Evolutionary conservation across 2,888 invertebrate species (phyloP).

Genomic region (Germaria angustata): DNA sequence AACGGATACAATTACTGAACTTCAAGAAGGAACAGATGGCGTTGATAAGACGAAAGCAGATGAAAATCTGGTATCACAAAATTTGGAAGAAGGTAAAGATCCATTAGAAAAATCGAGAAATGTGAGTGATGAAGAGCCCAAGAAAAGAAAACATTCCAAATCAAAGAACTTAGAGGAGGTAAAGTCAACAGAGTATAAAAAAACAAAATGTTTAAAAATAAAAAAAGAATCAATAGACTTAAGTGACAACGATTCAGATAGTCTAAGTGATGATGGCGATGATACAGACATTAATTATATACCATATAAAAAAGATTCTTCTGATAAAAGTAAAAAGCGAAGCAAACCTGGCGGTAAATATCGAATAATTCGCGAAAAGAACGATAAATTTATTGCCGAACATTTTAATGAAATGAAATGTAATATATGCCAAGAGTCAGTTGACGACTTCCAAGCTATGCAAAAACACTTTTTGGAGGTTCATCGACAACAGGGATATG

Average conservation of each 20-base stretch:
- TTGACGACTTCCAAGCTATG: constrained; percentile 43
- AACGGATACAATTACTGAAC: not conserved
- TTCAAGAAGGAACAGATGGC: not conserved
- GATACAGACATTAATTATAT: not conserved
- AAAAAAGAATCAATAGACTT: constrained; percentile 1
- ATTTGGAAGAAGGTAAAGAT: not conserved
- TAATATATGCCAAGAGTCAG: constrained; percentile 25
- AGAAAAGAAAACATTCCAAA: not conserved
- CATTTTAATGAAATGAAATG: constrained; percentile 45
- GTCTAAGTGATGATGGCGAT: not conserved
- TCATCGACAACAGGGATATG: constrained; percentile 73
- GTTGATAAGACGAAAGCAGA: not conserved
- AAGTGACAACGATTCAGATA: not conserved
- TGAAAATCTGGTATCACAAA: not conserved
- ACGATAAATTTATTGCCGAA: constrained; percentile 45
- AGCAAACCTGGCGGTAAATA: not conserved
- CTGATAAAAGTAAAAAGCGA: not conserved
- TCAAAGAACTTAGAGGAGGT: not conserved
- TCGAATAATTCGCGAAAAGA: constrained; percentile 9
- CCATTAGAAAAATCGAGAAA: constrained; percentile 13
- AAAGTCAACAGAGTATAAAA: not conserved
- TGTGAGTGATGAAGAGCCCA: not conserved
- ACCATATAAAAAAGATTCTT: not conserved
- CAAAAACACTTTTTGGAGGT: constrained; percentile 52
- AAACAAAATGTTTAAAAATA: not conserved